Conservation (phyloP, 2,888 invertebrate genomes). For the Polylopha cassiicola region DNA sequence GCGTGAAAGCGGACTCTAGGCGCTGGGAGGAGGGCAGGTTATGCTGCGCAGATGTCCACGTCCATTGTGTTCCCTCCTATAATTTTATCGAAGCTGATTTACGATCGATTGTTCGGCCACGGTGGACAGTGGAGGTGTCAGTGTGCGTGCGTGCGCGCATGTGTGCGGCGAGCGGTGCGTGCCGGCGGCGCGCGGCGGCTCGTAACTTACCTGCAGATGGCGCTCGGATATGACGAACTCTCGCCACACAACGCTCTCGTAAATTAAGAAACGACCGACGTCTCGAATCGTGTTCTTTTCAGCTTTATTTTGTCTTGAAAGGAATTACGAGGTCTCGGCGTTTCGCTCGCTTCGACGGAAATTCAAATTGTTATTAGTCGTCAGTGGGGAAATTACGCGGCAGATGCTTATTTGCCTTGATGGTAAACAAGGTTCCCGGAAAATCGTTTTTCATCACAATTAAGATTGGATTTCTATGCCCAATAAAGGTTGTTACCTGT, state of each 20-base stretch:
- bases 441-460: conserved; percentile 70
- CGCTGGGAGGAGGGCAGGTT: conserved; percentile 57
- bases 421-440: conserved; percentile 50
- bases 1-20: conserved; percentile 66
- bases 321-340: conserved; percentile 38
- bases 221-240: conserved; percentile 53
- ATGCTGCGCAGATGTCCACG: conserved; percentile 61
- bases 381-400: conserved; percentile 23
- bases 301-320: conserved; percentile 53
- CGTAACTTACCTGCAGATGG: conserved; percentile 67
- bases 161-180: conserved; percentile 50
- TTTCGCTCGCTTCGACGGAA: conserved; percentile 28
- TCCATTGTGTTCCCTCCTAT: conserved; percentile 76
- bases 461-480: conserved; percentile 68
- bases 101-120: conserved; percentile 74
- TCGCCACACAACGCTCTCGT: conserved; percentile 64
- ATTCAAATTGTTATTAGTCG: conserved; percentile 30
- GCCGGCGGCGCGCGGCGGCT: conserved; percentile 38
- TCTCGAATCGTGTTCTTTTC: conserved; percentile 51
- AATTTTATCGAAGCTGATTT: conserved; percentile 78
- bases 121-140: conserved; percentile 64
- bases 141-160: conserved; percentile 56
- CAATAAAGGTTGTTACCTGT: conserved; percentile 39
- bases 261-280: conserved; percentile 70
- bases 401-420: conserved; percentile 57